These are phyloP conservation scores for Sus cebifrons DNA, from an alignment of 2,797 vertebrate species.

Conservation along the genomic window DNA sequence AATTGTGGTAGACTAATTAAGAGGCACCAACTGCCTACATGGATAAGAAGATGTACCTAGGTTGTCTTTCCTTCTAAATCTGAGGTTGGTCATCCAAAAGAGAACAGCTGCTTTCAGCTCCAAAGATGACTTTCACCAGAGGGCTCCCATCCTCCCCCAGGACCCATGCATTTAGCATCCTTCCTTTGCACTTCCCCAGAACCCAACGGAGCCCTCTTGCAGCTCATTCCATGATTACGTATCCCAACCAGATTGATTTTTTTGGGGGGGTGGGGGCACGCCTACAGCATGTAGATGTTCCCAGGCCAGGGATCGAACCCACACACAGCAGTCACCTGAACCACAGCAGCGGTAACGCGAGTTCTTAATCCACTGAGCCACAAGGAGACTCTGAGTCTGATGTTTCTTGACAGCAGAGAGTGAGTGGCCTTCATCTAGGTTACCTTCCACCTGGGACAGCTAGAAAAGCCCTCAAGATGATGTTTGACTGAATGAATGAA, in stretches of 20 bases:
- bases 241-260: neutral
- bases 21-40: neutral
- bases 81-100: neutral
- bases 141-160: neutral
- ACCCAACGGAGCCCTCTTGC: neutral
- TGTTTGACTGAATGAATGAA: neutral
- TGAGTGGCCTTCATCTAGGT: neutral
- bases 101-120: neutral
- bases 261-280: no score
- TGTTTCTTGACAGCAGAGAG: neutral
- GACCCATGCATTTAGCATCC: neutral
- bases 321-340: no score
- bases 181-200: neutral
- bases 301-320: no score
- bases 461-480: neutral
- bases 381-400: neutral
- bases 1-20: neutral
- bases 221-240: no score
- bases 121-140: neutral
- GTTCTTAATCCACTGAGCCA: no score
- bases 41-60: neutral
- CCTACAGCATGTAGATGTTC: no score
- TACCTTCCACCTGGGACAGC: neutral
- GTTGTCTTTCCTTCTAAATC: conserved; percentile 31
- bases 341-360: no score